A percentile compares a stretch with the other conserved stretches of the same genome.
phyloP scores from a whole-genome alignment of 1,140 invertebrate genomes.

The Drosophila sulfurigaster region DNA sequence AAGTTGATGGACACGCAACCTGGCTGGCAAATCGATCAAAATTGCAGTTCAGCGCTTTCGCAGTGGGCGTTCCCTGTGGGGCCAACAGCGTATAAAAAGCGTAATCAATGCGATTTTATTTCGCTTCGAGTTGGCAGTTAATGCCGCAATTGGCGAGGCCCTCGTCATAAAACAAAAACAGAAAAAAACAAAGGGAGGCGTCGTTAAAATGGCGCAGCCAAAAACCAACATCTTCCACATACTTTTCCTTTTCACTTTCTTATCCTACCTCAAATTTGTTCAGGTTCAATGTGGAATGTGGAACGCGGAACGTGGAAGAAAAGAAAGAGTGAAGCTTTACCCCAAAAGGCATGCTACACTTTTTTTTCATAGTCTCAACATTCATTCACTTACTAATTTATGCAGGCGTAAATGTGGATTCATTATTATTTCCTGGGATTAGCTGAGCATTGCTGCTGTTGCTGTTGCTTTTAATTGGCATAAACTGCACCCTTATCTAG shows the following conservation, averaged over 20 bases:
- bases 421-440: not conserved
- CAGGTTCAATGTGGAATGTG: slow-evolving; percentile 4
- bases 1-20: not conserved
- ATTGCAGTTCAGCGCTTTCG: slow-evolving; percentile 24
- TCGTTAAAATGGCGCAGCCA: slow-evolving; percentile 20
- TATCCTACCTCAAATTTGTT: slow-evolving; percentile 17
- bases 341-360: slow-evolving; percentile 10
- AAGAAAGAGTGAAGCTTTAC: slow-evolving; percentile 3
- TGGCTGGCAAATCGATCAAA: slow-evolving; percentile 51
- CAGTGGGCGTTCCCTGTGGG: slow-evolving; percentile 18
- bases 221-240: not conserved
- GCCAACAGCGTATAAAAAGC: slow-evolving; percentile 46
- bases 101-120: slow-evolving; percentile 69
- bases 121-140: slow-evolving; percentile 39
- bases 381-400: not conserved
- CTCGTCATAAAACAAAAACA: not conserved
- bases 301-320: not conserved
- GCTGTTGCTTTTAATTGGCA: too few relatives aligned
- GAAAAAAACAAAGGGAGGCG: not conserved
- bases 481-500: too few relatives aligned
- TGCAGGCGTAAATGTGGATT: not conserved
- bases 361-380: not conserved
- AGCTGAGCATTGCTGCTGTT: too few relatives aligned
- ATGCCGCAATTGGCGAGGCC: slow-evolving; percentile 39
- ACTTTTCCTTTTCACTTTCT: not conserved